phyloP scores from a whole-genome alignment of 2,797 vertebrate species.

The Manis pentadactyla region DNA sequence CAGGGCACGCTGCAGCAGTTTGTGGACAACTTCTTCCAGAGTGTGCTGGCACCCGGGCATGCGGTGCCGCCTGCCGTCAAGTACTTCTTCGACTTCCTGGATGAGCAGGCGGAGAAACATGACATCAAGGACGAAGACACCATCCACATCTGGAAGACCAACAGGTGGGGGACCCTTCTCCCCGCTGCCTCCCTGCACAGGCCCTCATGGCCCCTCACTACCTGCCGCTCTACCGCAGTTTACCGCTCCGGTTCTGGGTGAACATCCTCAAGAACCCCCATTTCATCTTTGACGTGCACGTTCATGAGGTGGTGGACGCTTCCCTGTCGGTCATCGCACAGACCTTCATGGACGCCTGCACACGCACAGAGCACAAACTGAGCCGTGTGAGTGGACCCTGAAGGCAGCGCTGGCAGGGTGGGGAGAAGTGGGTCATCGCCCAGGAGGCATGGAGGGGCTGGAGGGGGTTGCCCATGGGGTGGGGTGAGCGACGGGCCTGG shows the following conservation, averaged over 20 bases:
- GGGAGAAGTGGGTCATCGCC: rapidly evolving
- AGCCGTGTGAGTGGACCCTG: conserved; percentile 92
- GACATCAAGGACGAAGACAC: conserved; percentile 98
- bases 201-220: not conserved
- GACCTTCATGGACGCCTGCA: conserved; percentile 99
- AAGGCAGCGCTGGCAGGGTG: rapidly evolving
- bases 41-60: conserved; percentile 94
- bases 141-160: conserved; percentile 99
- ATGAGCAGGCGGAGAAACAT: conserved; percentile 97
- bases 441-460: rapidly evolving
- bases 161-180: conserved; percentile 88
- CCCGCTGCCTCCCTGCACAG: rapidly evolving
- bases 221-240: conserved; percentile 83
- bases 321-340: conserved; percentile 99
- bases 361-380: conserved; percentile 99
- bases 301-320: conserved; percentile 97
- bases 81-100: conserved; percentile 99
- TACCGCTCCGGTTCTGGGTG: conserved; percentile 98
- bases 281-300: conserved; percentile 98
- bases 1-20: conserved; percentile 99
- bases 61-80: conserved; percentile 97
- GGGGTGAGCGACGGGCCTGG: too few relatives aligned
- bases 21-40: conserved; percentile 98
- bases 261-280: conserved; percentile 99
- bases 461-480: rapidly evolving